phyloP scores from a whole-genome alignment of 2,113 vertebrate genomes.

The Tapirus terrestris region DNA sequence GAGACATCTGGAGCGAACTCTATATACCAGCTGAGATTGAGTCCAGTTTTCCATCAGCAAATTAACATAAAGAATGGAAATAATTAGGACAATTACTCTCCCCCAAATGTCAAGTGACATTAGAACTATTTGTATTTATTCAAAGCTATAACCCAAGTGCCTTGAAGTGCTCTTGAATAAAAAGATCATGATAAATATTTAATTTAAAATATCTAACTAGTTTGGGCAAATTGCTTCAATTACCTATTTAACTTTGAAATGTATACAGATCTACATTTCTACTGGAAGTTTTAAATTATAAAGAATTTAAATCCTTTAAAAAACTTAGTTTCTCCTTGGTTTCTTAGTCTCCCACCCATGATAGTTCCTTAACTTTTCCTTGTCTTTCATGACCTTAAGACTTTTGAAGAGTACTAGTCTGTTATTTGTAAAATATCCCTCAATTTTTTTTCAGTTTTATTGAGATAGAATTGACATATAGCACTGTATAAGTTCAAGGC shows the following conservation, averaged over 20 bases:
- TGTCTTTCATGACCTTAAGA: neutral
- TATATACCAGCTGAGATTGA: neutral
- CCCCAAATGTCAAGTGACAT: neutral
- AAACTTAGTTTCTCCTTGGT: neutral
- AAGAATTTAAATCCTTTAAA: neutral
- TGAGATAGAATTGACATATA: neutral
- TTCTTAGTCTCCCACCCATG: neutral
- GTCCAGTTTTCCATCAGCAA: neutral
- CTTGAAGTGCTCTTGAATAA: neutral
- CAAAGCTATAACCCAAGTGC: neutral
- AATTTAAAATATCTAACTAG: neutral
- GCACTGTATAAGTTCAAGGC: neutral
- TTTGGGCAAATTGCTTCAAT: conserved; percentile 18
- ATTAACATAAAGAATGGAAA: conserved; percentile 35
- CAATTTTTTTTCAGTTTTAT: neutral
- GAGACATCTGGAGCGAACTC: neutral
- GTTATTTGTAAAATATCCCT: neutral
- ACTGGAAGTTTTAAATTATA: neutral
- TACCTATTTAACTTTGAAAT: neutral
- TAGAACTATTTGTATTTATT: conserved; percentile 39
- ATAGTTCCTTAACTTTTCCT: neutral
- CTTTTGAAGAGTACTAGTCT: conserved; percentile 43
- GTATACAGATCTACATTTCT: neutral
- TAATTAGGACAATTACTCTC: neutral
- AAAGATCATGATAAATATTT: neutral